Evolutionary conservation across 2,113 vertebrate species (phyloP).

Genomic region (Daubentonia madagascariensis): DNA sequence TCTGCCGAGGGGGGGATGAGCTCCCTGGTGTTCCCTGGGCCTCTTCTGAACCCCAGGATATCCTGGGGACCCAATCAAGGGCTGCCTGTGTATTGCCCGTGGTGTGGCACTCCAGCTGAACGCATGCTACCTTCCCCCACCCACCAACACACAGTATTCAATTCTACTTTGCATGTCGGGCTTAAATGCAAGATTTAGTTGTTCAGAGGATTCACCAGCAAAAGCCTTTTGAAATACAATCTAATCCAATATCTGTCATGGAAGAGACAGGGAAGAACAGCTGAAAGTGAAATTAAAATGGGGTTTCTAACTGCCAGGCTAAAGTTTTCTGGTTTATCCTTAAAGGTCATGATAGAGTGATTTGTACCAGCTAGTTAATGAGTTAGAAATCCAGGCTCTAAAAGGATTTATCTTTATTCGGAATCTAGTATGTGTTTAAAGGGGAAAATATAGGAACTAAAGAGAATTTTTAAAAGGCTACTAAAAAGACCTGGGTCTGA

Average conservation of each 20-base stretch:
- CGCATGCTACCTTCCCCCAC: no score
- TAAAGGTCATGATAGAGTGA: background rate
- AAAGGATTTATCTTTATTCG: background rate
- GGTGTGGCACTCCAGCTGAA: background rate
- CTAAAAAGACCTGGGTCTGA: background rate
- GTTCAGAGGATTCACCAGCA: background rate
- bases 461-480: background rate
- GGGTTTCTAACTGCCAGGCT: background rate
- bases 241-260: background rate
- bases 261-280: background rate
- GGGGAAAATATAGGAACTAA: background rate
- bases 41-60: background rate
- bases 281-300: constrained; percentile 32
- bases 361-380: background rate
- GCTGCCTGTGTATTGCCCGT: background rate
- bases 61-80: background rate
- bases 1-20: rapidly evolving
- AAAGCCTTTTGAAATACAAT: background rate
- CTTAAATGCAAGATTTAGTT: background rate
- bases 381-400: background rate
- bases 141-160: background rate
- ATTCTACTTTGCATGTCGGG: background rate
- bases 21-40: background rate
- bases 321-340: background rate
- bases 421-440: background rate